phyloP scores from a whole-genome alignment of 2,888 invertebrate genomes.

The Polylopha cassiicola region DNA sequence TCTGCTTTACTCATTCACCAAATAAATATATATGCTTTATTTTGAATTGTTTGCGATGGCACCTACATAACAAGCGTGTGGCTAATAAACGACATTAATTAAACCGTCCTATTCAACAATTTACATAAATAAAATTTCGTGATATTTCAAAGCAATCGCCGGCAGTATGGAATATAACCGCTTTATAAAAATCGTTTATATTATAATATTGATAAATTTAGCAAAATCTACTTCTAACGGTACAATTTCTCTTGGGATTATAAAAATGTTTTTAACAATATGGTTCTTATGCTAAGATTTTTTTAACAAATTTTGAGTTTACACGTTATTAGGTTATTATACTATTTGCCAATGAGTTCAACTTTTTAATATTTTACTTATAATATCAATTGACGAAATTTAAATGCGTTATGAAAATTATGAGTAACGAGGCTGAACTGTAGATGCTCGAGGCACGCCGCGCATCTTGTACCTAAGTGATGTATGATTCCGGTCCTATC shows the following conservation, averaged over 20 bases:
- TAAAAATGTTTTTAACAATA: slow-evolving; percentile 24
- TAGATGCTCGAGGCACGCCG: too few relatives aligned
- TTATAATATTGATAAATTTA: slow-evolving; percentile 20
- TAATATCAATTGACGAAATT: slow-evolving; percentile 38
- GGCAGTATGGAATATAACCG: slow-evolving; percentile 10
- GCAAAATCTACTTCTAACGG: slow-evolving; percentile 24
- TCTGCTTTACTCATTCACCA: too few relatives aligned
- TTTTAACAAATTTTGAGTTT: slow-evolving; percentile 35
- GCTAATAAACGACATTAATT: too few relatives aligned
- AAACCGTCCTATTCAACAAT: not conserved
- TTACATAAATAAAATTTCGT: not conserved
- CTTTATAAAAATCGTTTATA: slow-evolving; percentile 19
- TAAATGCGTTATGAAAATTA: slow-evolving; percentile 30
- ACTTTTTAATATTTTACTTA: slow-evolving; percentile 29
- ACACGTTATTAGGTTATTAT: slow-evolving; percentile 35
- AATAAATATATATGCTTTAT: too few relatives aligned
- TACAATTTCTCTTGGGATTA: slow-evolving; percentile 18
- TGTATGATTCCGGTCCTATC: too few relatives aligned
- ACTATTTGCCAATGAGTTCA: slow-evolving; percentile 29
- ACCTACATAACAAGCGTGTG: too few relatives aligned
- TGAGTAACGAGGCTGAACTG: not conserved
- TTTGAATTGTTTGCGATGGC: too few relatives aligned
- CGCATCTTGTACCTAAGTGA: too few relatives aligned
- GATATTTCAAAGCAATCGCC: slow-evolving; percentile 8
- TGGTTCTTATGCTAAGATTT: slow-evolving; percentile 31